These are phyloP conservation scores for Campoletis raptor DNA, from an alignment of 2,888 invertebrate genomes.

Conservation along the genomic window DNA sequence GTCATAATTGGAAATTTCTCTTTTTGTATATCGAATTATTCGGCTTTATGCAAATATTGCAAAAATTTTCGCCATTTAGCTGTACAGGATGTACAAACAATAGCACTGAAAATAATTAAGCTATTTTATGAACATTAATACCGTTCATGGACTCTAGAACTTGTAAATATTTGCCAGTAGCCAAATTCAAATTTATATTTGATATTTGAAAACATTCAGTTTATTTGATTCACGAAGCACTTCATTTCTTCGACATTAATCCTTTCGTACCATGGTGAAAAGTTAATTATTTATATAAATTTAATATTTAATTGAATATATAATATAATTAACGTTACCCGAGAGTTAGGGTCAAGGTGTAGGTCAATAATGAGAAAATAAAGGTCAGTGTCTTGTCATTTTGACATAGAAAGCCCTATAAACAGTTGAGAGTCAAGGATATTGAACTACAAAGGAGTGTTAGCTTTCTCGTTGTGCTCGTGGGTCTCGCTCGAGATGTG, in stretches of 20 bases:
- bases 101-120: neutral
- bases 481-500: slow-evolving; percentile 70
- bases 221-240: neutral
- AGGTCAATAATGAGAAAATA: neutral
- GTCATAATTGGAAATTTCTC: neutral
- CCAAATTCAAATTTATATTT: neutral
- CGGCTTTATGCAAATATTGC: neutral
- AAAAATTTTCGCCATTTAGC: neutral
- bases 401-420: slow-evolving; percentile 11
- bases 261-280: neutral
- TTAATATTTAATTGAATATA: neutral
- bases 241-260: neutral
- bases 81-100: neutral
- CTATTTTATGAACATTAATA: neutral
- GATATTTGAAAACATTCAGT: neutral
- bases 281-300: neutral
- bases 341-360: neutral
- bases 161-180: neutral
- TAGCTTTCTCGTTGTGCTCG: slow-evolving; percentile 54
- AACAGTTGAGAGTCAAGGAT: slow-evolving; percentile 35
- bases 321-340: neutral
- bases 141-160: neutral
- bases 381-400: neutral
- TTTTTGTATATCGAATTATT: neutral
- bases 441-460: slow-evolving; percentile 40